These are phyloP conservation scores for Huso huso DNA, from an alignment of 2,797 vertebrate species.

Conservation along the genomic window DNA sequence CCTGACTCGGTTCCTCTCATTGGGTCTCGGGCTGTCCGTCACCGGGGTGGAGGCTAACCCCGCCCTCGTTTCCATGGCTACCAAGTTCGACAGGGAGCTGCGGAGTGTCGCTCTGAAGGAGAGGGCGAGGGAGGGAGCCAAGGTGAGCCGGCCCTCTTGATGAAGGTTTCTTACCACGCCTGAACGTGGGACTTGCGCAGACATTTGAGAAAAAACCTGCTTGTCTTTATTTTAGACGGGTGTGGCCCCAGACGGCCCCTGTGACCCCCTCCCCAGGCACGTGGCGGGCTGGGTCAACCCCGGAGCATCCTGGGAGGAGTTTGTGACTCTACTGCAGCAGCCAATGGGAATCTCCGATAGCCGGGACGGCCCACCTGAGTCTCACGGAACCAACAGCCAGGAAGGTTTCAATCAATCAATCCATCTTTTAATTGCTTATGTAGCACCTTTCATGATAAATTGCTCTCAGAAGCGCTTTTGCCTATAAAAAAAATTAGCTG, in stretches of 20 bases:
- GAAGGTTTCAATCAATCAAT: too few relatives aligned
- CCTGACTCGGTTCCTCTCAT: conserved; percentile 77
- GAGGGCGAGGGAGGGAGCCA: conserved; percentile 18
- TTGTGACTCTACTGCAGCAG: conserved; percentile 49
- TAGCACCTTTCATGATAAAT: too few relatives aligned
- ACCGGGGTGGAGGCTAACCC: conserved; percentile 76
- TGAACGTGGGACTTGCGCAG: too few relatives aligned
- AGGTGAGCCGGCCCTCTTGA: conserved; percentile 33
- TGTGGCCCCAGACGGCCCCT: not conserved
- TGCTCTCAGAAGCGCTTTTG: too few relatives aligned
- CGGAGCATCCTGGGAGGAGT: conserved; percentile 60
- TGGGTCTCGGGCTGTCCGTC: conserved; percentile 70
- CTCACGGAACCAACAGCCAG: too few relatives aligned
- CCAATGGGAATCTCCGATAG: too few relatives aligned
- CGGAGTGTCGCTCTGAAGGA: conserved; percentile 58
- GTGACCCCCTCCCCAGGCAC: conserved; percentile 46
- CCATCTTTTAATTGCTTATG: not conserved
- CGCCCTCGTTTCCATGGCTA: conserved; percentile 57
- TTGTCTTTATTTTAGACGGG: not conserved
- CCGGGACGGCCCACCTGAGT: too few relatives aligned
- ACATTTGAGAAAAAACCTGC: not conserved
- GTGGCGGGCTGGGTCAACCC: conserved; percentile 71
- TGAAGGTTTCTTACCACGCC: too few relatives aligned
- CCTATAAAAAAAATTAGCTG: too few relatives aligned
- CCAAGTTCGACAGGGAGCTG: conserved; percentile 68